A percentile compares a stretch with the other conserved stretches of the same genome.
Conservation (phyloP, 2,797 vertebrate species). For the Acestrorhynchus altus region DNA sequence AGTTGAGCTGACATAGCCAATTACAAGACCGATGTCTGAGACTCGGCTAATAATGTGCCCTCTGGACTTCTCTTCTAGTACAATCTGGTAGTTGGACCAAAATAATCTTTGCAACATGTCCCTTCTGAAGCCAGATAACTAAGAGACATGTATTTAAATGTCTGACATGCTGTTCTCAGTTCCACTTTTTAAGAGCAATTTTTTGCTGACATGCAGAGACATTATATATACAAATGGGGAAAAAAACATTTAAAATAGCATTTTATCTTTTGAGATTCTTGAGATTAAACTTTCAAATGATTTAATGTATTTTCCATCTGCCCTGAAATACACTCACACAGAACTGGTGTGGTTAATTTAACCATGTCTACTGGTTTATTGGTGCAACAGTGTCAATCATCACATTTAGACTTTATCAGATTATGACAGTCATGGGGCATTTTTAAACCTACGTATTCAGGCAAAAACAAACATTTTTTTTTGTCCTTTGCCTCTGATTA, state of each 20-base stretch:
- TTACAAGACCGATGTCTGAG: neutral
- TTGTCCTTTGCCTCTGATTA: neutral
- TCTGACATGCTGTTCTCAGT: slow-evolving; percentile 3
- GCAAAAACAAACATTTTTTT: no score
- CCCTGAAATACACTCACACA: neutral
- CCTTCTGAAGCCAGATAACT: slow-evolving; percentile 39
- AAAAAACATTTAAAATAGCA: neutral
- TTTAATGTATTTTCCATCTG: neutral
- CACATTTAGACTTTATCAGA: neutral
- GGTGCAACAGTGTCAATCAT: no score
- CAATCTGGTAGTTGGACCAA: slow-evolving; percentile 17
- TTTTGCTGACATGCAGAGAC: neutral
- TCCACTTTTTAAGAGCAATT: neutral
- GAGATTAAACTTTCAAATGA: no score
- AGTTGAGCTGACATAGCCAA: neutral
- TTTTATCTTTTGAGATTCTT: no score
- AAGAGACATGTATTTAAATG: slow-evolving; percentile 38
- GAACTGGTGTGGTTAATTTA: neutral
- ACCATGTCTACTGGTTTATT: neutral
- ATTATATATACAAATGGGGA: neutral
- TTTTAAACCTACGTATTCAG: neutral
- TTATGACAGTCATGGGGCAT: neutral
- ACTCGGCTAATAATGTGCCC: neutral
- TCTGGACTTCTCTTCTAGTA: neutral
- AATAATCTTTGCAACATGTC: slow-evolving; percentile 12